Evolutionary conservation across 2,797 vertebrate species (phyloP), one percentile per base, ranked within the genome.

Genomic region (Macroramphosus scolopax): DNA sequence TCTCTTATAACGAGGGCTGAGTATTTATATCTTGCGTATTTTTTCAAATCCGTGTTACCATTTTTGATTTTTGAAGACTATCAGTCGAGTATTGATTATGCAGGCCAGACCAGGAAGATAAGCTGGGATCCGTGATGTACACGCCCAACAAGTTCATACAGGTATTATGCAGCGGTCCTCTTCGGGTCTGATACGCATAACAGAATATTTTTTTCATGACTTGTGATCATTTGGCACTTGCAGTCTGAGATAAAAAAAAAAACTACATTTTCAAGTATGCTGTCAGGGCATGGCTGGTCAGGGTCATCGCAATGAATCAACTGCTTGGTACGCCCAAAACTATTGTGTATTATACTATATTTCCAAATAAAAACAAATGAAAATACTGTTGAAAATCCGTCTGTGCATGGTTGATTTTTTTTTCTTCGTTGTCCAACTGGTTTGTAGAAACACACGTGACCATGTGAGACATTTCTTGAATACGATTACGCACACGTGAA

Each of bases 261-360:
- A 40, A 9, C 28, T 46, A 22, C 48, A 48, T 67, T 78, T 77
- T 77, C 31, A 63, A 46, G 42, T 66, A 31, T 66, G 52, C 56
- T 58, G 46, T 56, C 58, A 57, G 7, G 60, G 56, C 55, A 63
- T 48, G 32, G 50, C 67, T 67, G 77, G 53, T 69, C 73, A 75
- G 69, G 79, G 80, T 83, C 72, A 82, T 63, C 39, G 51, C 73
- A 63, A 61, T 75, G 70, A 63, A 68, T 83, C 62, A 63, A 75
- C 42, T 79, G 72, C 78, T 84, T 81, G 81, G 61, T 77, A 72
- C 78, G 65, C 66, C 75, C 70, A 40, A 60, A 77, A 83, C 37
- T 76, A 68, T 84, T 83, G 72, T 87, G 84, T 86, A 85, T 78
- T 75, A 69, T 87, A 78, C 68, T 81, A 78, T 85, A 86, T 86